Evolutionary conservation across 2,888 invertebrate species (phyloP).

Genomic region (Panzeria rudis): DNA sequence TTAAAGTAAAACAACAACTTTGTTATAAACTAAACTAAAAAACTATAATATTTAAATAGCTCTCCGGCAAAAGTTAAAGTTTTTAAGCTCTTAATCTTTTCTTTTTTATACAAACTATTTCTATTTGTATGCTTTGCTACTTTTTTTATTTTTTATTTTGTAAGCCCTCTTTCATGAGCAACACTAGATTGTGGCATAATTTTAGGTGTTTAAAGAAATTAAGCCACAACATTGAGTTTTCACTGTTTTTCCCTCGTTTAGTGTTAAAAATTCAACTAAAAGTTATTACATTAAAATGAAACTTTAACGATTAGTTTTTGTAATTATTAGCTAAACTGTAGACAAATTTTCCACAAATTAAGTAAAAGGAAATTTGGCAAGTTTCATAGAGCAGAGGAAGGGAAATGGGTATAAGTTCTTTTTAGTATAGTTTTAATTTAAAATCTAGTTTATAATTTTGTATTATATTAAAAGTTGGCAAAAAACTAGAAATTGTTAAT

Average conservation of each 20-base stretch:
- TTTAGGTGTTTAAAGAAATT: slow-evolving; percentile 44
- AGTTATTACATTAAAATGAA: slow-evolving; percentile 62
- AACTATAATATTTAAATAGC: slow-evolving; percentile 12
- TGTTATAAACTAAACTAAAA: neutral
- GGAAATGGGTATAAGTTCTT: neutral
- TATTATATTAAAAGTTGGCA: neutral
- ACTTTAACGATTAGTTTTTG: slow-evolving; percentile 67
- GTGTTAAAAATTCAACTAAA: slow-evolving; percentile 38
- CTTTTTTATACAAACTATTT: neutral
- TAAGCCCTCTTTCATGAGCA: slow-evolving; percentile 53
- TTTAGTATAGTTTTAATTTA: neutral
- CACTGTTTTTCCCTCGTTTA: neutral
- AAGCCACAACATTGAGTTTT: slow-evolving; percentile 52
- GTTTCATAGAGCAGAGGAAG: no score
- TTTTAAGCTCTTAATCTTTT: slow-evolving; percentile 44
- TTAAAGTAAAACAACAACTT: slow-evolving; percentile 16
- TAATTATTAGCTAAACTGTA: slow-evolving; percentile 53
- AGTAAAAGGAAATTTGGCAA: neutral
- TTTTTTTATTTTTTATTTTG: neutral
- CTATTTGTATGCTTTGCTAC: neutral
- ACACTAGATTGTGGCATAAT: slow-evolving; percentile 49
- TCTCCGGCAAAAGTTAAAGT: slow-evolving; percentile 30
- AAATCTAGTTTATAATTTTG: neutral
- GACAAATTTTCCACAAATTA: slow-evolving; percentile 2
- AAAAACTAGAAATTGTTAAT: neutral